phyloP scores from a whole-genome alignment of 1,140 invertebrate species.

The Drosophila arawakana region DNA sequence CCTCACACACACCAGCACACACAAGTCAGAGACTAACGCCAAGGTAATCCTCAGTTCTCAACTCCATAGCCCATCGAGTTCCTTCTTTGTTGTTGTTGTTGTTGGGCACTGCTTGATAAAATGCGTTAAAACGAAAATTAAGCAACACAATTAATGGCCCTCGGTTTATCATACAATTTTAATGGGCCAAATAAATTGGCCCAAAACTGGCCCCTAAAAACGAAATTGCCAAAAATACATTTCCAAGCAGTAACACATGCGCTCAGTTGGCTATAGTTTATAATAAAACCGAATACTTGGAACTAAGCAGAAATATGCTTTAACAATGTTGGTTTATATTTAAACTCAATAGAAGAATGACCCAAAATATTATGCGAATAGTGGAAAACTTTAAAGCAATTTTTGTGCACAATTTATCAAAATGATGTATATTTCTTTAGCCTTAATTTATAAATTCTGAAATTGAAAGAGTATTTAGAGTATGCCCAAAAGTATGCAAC shows the following conservation, averaged over 20 bases:
- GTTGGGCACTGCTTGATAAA: constrained; percentile 63
- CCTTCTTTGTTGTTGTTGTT: constrained; percentile 42
- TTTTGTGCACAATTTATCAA: no score
- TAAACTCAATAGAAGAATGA: no score
- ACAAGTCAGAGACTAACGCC: constrained; percentile 7
- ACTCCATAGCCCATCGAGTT: constrained; percentile 21
- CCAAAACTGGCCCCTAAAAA: constrained; percentile 47
- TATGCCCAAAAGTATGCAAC: not conserved
- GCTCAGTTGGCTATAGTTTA: not conserved
- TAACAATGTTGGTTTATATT: no score
- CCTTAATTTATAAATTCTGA: no score
- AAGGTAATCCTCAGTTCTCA: constrained; percentile 34
- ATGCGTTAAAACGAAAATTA: constrained; percentile 82
- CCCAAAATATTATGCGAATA: not conserved
- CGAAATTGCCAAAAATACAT: constrained; percentile 33
- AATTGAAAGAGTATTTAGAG: not conserved
- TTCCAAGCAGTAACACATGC: constrained; percentile 16
- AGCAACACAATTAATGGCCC: constrained; percentile 79
- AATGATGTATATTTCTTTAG: no score
- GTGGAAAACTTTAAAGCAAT: not conserved
- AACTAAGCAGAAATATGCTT: not conserved
- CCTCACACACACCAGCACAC: not conserved
- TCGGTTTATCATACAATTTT: constrained; percentile 80
- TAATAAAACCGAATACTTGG: not conserved
- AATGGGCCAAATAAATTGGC: constrained; percentile 78